Evolutionary conservation across 2,888 invertebrate genomes (phyloP).

Genomic region (Tuberolachnus salignus): DNA sequence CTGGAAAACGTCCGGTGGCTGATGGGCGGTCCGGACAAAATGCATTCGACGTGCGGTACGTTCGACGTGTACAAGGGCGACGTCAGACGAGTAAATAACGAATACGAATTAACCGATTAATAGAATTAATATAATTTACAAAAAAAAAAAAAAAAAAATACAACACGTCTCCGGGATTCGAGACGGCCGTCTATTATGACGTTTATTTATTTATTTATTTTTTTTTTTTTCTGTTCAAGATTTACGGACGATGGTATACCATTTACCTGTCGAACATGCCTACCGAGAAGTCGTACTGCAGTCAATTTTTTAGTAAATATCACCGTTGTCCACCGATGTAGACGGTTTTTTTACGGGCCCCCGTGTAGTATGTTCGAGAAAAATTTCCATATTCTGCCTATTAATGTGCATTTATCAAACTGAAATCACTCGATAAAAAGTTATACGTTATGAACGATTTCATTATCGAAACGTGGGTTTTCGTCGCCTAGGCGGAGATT

Average conservation of each 20-base stretch:
- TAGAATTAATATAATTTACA: not conserved
- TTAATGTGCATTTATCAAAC: too few relatives aligned
- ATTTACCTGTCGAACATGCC: not conserved
- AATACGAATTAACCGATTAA: not conserved
- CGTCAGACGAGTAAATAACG: not conserved
- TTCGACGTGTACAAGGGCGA: not conserved
- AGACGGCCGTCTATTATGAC: too few relatives aligned
- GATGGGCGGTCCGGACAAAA: not conserved
- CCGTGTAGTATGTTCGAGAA: too few relatives aligned
- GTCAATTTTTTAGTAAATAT: slow-evolving; percentile 37
- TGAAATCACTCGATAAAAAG: too few relatives aligned
- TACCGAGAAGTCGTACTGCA: not conserved
- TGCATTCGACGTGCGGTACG: not conserved
- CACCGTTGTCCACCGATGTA: too few relatives aligned
- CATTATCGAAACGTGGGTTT: too few relatives aligned
- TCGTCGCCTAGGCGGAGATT: too few relatives aligned
- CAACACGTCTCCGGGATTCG: too few relatives aligned
- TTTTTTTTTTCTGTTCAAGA: slow-evolving; percentile 2
- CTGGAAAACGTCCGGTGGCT: not conserved
- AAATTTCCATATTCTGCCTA: too few relatives aligned
- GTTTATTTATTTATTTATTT: not conserved
- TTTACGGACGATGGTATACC: slow-evolving; percentile 14
- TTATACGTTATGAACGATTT: too few relatives aligned
- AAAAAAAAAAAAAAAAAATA: too few relatives aligned
- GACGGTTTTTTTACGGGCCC: too few relatives aligned